Percentiles rank a stretch among this genome's conserved stretches.
Conservation (phyloP, 2,797 vertebrate genomes). For the Macroramphosus scolopax region DNA sequence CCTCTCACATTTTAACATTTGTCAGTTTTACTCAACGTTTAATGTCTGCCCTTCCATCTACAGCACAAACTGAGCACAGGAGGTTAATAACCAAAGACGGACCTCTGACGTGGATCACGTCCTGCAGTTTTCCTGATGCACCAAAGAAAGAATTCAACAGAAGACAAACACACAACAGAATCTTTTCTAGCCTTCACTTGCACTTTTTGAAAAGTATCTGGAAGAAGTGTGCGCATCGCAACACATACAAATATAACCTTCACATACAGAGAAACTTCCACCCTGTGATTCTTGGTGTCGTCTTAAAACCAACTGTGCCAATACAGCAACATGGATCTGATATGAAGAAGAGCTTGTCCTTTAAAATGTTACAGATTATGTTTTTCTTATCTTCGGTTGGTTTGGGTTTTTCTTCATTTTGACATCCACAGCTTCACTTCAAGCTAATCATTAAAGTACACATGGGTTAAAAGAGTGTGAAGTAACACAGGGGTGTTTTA, state of each 20-base stretch:
- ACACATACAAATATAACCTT: no score
- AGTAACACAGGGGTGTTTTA: conserved; percentile 3
- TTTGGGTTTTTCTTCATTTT: no score
- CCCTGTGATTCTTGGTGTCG: conserved; percentile 22
- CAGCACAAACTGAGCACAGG: conserved; percentile 68
- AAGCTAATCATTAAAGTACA: conserved; percentile 12
- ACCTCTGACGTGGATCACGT: no score
- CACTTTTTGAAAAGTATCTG: background rate
- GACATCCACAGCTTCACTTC: background rate
- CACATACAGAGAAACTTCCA: no score
- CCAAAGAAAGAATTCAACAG: conserved; percentile 11
- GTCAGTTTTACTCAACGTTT: background rate
- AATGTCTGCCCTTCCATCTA: conserved; percentile 5
- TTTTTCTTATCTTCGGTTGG: no score
- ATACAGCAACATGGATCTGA: no score
- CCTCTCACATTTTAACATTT: background rate
- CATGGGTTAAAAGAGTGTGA: conserved; percentile 15
- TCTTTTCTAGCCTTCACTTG: conserved; percentile 2
- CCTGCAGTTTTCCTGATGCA: conserved; percentile 6
- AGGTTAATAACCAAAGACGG: conserved; percentile 49
- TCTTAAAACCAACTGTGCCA: conserved; percentile 21
- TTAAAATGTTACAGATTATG: no score
- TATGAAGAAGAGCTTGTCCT: no score
- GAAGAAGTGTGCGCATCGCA: no score
- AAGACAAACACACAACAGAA: conserved; percentile 1